phyloP scores from a whole-genome alignment of 2,797 vertebrate genomes.

The Pteronotus mesoamericanus region DNA sequence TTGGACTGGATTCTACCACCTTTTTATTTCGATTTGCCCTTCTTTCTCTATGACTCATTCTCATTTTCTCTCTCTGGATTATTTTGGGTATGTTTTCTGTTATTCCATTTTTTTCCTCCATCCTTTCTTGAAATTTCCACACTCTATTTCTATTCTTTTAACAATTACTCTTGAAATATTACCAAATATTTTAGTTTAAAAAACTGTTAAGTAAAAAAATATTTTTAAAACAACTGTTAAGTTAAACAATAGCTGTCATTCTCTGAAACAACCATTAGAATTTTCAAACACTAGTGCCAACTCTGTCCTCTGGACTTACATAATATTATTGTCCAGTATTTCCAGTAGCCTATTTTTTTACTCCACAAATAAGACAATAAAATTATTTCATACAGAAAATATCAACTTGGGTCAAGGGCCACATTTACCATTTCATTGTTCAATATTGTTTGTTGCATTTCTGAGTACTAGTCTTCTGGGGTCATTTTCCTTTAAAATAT shows the following conservation, averaged over 20 bases:
- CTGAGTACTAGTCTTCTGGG: neutral
- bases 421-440: neutral
- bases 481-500: neutral
- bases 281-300: neutral
- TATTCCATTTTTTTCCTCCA: neutral
- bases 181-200: slow-evolving; percentile 1
- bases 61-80: neutral
- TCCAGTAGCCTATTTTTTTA: neutral
- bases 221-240: neutral
- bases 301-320: neutral
- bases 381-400: neutral
- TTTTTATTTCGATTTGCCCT: neutral
- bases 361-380: neutral
- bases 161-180: neutral
- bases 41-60: neutral
- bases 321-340: neutral
- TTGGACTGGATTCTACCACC: neutral
- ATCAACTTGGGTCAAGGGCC: neutral
- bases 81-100: neutral
- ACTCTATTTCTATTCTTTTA: neutral
- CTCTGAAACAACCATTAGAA: neutral
- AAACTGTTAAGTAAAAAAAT: neutral
- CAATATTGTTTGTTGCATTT: neutral
- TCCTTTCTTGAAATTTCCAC: neutral
- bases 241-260: neutral